Conservation (phyloP, 2,888 invertebrate species). For the Erpobdella octoculata region DNA sequence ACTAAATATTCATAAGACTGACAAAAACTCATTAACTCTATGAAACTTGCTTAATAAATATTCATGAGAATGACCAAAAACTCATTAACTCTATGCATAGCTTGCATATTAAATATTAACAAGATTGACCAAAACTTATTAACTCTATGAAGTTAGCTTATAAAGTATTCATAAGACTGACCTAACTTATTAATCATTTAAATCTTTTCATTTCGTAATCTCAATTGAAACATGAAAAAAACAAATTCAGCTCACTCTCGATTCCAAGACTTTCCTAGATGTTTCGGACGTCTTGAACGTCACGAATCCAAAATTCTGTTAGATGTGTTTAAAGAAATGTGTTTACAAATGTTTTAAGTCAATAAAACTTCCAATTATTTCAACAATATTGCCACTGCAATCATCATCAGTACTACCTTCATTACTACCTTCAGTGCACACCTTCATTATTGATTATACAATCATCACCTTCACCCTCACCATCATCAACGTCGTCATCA, state of each 20-base stretch:
- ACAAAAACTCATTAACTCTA: not conserved
- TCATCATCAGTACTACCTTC: no score
- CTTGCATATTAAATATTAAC: not conserved
- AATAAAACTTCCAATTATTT: not conserved
- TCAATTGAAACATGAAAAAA: not conserved
- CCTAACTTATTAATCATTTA: not conserved
- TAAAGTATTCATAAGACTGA: not conserved
- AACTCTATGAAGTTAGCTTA: not conserved
- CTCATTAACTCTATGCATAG: no score
- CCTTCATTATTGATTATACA: no score
- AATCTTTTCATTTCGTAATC: not conserved
- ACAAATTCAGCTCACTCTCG: not conserved
- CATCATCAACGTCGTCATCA: conserved; percentile 19
- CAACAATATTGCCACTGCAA: not conserved
- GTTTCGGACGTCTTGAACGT: not conserved
- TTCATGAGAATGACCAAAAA: not conserved
- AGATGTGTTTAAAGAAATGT: not conserved
- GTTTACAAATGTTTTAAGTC: not conserved
- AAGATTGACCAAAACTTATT: not conserved
- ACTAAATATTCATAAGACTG: not conserved
- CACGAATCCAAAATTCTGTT: conserved; percentile 11
- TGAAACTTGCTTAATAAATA: not conserved
- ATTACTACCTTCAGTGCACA: no score
- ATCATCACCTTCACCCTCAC: conserved; percentile 20
- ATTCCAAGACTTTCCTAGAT: not conserved